These are phyloP conservation scores for Ostrea denselamellosa DNA, from an alignment of 1,140 invertebrate genomes.

Conservation along the genomic window DNA sequence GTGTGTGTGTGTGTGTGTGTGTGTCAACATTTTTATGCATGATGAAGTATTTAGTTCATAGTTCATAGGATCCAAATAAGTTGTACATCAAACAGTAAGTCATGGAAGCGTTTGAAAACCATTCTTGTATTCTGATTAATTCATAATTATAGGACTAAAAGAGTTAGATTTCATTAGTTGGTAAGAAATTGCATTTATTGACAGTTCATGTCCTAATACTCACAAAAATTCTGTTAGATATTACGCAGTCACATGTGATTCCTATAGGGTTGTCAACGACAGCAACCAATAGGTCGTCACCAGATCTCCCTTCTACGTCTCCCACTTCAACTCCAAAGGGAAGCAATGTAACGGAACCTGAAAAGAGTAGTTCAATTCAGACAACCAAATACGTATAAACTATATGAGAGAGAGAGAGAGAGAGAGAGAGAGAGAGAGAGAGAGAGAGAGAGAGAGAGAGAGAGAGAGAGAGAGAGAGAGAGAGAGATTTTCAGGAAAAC, in stretches of 20 bases:
- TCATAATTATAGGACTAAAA: no score
- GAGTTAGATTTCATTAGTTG: no score
- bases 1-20: no score
- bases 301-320: conserved; percentile 5
- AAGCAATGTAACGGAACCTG: neutral
- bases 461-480: neutral
- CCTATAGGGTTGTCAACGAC: conserved; percentile 40
- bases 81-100: no score
- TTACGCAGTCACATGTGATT: conserved; percentile 42
- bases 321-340: conserved; percentile 18
- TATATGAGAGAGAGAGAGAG: neutral
- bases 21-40: no score
- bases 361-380: neutral
- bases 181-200: no score
- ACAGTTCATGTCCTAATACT: neutral
- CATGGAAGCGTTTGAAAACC: no score
- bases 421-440: conserved; percentile 4
- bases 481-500: neutral
- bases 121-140: no score
- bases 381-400: neutral
- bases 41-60: no score
- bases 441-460: neutral
- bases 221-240: conserved; percentile 45
- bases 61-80: no score
- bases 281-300: conserved; percentile 40